These are phyloP conservation scores for Saturnia pavonia DNA, from an alignment of 2,888 invertebrate species.

Conservation along the genomic window DNA sequence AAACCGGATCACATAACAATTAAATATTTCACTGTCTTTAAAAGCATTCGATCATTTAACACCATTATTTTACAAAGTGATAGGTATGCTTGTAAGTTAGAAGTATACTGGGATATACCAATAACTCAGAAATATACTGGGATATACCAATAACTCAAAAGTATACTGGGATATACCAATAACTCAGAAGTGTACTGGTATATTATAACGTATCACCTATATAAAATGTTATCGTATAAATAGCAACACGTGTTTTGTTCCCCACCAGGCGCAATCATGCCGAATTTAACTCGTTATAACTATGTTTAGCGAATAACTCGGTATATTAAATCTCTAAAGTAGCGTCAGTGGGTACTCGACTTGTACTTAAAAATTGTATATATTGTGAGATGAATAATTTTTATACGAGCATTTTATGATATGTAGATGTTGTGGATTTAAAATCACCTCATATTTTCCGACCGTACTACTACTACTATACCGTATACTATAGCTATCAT, in stretches of 20 bases:
- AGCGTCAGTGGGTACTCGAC: background rate
- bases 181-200: background rate
- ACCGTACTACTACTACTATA: too few relatives aligned
- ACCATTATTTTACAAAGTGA: too few relatives aligned
- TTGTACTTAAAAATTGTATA: background rate
- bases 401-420: background rate
- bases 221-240: background rate
- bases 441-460: too few relatives aligned
- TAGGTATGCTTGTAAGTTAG: background rate
- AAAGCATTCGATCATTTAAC: background rate
- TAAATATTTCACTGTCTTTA: too few relatives aligned
- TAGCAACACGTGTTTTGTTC: background rate
- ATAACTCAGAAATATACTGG: background rate
- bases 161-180: background rate
- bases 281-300: background rate
- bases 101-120: background rate
- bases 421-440: too few relatives aligned
- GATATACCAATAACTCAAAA: background rate
- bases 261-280: background rate
- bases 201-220: background rate
- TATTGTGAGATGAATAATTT: background rate
- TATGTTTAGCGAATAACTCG: background rate
- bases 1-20: too few relatives aligned
- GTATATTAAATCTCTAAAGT: background rate
- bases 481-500: too few relatives aligned